Conservation (phyloP, 2,113 vertebrate species). For the Poicephalus meyeri region DNA sequence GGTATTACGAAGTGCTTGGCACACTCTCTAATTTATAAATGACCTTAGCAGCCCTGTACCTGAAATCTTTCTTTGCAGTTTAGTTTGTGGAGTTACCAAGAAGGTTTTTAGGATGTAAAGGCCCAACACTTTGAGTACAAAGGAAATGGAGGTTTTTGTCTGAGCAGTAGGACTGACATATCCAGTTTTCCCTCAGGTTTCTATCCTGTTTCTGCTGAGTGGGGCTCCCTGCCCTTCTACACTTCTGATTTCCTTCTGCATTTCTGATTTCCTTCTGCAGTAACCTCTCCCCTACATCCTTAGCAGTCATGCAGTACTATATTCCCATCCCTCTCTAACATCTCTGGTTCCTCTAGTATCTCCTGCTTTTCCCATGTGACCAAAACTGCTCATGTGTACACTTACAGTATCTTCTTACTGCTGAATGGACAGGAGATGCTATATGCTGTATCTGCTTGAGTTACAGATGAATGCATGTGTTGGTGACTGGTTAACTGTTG, state of each 20-base stretch:
- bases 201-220: not conserved
- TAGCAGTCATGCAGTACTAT: not conserved
- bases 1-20: not conserved
- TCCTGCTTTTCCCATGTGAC: not conserved
- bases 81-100: not conserved
- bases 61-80: not conserved
- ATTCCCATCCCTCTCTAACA: not conserved
- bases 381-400: rapidly evolving
- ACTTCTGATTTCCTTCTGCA: not conserved
- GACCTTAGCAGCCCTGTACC: not conserved
- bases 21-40: not conserved
- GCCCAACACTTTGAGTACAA: not conserved
- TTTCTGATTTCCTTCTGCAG: not conserved
- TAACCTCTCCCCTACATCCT: not conserved
- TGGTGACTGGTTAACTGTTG: not conserved
- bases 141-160: not conserved
- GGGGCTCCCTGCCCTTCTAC: not conserved
- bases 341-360: not conserved
- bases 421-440: not conserved
- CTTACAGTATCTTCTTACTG: rapidly evolving
- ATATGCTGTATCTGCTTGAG: not conserved
- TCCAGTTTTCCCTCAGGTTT: not conserved
- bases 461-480: rapidly evolving
- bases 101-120: not conserved
- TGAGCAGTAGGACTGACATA: not conserved